Evolutionary conservation across 2,888 invertebrate species (phyloP).

Genomic region (Lymantria dispar): DNA sequence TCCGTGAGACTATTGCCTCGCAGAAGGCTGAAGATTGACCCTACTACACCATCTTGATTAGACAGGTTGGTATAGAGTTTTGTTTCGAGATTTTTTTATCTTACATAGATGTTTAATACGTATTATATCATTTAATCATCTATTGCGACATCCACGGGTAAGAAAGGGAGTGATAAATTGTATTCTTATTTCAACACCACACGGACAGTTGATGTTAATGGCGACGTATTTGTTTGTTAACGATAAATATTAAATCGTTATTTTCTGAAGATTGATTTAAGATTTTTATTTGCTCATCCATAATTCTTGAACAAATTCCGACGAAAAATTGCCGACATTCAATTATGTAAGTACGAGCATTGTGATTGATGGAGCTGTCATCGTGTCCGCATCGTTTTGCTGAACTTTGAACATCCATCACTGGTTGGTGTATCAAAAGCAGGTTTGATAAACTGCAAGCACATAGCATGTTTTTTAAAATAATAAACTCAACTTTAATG

Average conservation of each 20-base stretch:
- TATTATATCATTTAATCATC: too few species aligned
- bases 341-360: conserved; percentile 28
- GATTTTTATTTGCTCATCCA: conserved; percentile 18
- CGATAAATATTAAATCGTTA: neutral
- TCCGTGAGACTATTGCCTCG: too few species aligned
- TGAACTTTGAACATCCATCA: conserved; percentile 38
- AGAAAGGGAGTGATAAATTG: too few species aligned
- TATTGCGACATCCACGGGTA: too few species aligned
- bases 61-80: too few species aligned
- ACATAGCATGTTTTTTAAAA: conserved; percentile 20
- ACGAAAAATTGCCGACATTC: conserved; percentile 35
- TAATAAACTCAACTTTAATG: conserved; percentile 18
- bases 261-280: neutral
- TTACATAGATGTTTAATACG: too few species aligned
- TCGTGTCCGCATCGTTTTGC: conserved; percentile 24
- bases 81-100: too few species aligned
- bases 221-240: too few species aligned
- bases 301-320: conserved; percentile 30
- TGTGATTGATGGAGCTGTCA: conserved; percentile 36
- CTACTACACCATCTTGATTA: too few species aligned
- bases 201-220: too few species aligned
- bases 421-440: conserved; percentile 22
- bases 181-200: too few species aligned
- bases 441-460: conserved; percentile 12
- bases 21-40: too few species aligned